Conservation (phyloP, 2,888 invertebrate species). For the Proisotoma minuta region DNA sequence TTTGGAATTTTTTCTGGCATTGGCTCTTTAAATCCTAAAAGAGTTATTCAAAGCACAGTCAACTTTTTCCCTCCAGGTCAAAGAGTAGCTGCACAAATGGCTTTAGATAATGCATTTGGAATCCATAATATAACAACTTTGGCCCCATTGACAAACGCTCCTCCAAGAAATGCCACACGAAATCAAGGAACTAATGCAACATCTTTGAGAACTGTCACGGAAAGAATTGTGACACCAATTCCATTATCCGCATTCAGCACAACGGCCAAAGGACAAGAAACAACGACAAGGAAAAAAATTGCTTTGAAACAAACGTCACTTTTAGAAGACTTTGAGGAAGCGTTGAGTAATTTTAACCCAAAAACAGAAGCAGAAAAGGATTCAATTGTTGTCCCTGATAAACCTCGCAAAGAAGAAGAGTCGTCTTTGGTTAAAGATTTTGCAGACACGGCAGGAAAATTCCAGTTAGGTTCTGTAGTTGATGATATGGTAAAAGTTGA, state of each 20-base stretch:
- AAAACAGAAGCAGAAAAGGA: background rate
- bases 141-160: constrained; percentile 2
- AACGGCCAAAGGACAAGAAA: no score
- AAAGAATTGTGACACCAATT: no score
- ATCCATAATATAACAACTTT: background rate
- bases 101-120: constrained; percentile 28
- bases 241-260: no score
- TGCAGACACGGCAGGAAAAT: constrained; percentile 1
- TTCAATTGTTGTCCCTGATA: background rate
- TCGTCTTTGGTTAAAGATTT: background rate
- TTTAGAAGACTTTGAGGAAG: background rate
- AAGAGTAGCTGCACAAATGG: constrained; percentile 23
- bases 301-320: background rate
- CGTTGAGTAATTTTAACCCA: background rate
- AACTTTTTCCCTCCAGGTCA: constrained; percentile 37
- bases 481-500: no score
- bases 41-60: constrained; percentile 36
- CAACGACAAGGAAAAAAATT: background rate
- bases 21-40: constrained; percentile 28
- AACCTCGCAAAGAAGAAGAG: background rate
- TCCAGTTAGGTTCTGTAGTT: background rate
- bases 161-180: background rate
- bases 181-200: no score
- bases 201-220: no score
- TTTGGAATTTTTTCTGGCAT: constrained; percentile 37